Percentiles rank a stretch among this genome's conserved stretches.
phyloP scores from a whole-genome alignment of 2,797 vertebrate genomes.

The Tragelaphus oryx region DNA sequence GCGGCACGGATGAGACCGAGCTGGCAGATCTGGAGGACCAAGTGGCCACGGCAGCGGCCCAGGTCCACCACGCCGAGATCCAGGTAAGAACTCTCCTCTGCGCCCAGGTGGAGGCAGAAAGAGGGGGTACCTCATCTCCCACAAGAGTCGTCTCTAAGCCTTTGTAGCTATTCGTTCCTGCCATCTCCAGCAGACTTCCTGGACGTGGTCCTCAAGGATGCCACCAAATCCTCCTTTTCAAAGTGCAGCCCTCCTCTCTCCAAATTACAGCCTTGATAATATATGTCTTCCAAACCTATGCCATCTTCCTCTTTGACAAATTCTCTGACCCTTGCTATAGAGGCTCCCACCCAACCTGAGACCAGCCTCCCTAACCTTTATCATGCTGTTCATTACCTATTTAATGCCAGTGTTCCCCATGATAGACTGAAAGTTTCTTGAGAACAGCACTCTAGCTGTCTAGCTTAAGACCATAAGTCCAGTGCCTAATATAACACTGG shows the following conservation, averaged over 20 bases:
- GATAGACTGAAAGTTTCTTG: neutral
- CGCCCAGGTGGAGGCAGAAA: neutral
- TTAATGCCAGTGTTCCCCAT: neutral
- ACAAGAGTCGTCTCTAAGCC: neutral
- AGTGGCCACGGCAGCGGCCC: slow-evolving; percentile 94
- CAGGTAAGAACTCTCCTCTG: slow-evolving; percentile 84
- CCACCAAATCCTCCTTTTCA: neutral
- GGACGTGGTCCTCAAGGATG: neutral
- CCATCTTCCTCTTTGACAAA: neutral
- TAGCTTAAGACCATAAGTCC: neutral
- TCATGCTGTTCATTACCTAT: neutral
- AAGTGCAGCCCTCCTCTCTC: neutral
- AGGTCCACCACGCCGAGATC: slow-evolving; percentile 95
- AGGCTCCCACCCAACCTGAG: neutral
- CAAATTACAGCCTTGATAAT: neutral
- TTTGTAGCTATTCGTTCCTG: fast-evolving
- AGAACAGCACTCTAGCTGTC: neutral
- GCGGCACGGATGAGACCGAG: slow-evolving; percentile 88
- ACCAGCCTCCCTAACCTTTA: neutral
- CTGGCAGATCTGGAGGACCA: slow-evolving; percentile 95
- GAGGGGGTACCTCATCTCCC: neutral
- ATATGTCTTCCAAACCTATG: neutral
- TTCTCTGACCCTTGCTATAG: neutral
- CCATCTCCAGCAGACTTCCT: no score
- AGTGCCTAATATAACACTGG: neutral